Conservation (phyloP, 2,888 invertebrate species). For the Ceraclea dissimilis region DNA sequence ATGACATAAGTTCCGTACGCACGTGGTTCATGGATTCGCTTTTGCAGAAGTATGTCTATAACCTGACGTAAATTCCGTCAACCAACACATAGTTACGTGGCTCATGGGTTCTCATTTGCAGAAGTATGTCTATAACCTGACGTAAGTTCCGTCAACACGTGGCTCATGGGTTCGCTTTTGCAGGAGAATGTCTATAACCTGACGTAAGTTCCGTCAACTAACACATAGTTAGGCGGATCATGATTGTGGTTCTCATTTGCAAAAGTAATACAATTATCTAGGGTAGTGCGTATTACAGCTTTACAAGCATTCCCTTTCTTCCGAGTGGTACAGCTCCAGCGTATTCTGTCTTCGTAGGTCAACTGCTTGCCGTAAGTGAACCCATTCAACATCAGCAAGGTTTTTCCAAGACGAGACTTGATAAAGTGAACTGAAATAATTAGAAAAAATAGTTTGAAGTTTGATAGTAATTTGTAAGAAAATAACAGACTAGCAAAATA, state of each 20-base stretch:
- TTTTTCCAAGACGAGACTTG: constrained; percentile 28
- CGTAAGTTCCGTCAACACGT: constrained; percentile 1
- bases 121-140: too few species aligned
- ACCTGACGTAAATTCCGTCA: too few species aligned
- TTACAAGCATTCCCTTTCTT: not conserved
- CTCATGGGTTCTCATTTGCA: too few species aligned
- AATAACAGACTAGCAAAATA: too few species aligned
- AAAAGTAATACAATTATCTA: constrained; percentile 5
- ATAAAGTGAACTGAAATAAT: constrained; percentile 27
- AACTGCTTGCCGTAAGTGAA: constrained; percentile 31
- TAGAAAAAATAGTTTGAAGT: too few species aligned
- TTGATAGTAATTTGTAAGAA: too few species aligned
- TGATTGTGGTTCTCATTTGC: constrained; percentile 1
- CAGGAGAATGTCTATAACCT: too few species aligned
- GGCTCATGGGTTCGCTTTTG: too few species aligned
- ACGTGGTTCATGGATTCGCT: too few species aligned
- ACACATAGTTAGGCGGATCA: not conserved
- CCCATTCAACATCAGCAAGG: constrained; percentile 29
- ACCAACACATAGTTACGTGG: too few species aligned
- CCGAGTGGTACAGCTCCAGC: not conserved
- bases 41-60: too few species aligned
- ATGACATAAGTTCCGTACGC: too few species aligned
- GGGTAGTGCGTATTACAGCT: not conserved
- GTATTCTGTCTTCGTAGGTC: constrained; percentile 20
- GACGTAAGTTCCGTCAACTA: not conserved